Base-by-base conservation (phyloP, 1,140 invertebrate genomes). In the Anagrus nilaparvatae region DNA sequence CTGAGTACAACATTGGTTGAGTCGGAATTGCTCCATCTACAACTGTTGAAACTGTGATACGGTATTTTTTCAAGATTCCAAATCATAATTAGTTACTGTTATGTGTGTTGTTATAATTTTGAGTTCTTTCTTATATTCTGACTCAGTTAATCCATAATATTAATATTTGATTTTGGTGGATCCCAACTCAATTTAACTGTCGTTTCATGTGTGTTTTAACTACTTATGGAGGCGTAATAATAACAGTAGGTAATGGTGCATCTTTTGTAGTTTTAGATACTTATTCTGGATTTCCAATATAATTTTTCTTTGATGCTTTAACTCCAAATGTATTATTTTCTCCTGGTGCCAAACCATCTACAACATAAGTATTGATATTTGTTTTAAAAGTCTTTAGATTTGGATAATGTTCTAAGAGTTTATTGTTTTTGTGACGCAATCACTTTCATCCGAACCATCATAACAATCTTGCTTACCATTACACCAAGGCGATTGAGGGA, bases 31-130 rank as follows among this genome's bases (percentile, higher is more conserved):
- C 69, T 44, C 60, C 60, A 8, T 51, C 47, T 6, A 63, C 67
- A 38, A 69, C 68, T 2, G 79, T 80, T 5, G 68, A 50, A 4
- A 84, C 61, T 14, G 67, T 72, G 12, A 84, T 61, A 16, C 83
- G 81, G 24, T 73, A 65, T 7, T 75, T 73, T 82, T 79, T 52
- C 86, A 89, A 3, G 82, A 72, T 34, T 77, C 71, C 44, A 90
- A 56, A 46, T 77, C 63, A 12, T 71, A 65, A 6, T 87, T 66
- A 1, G 71, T 68, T 2, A 73, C 62, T 3, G 71, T 73, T 2
- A 75, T 67, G 37, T 78, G 69, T 2, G 60, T 65, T 0, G 81
- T 85, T 13, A 65, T 50, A 19, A 72, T 52, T 46, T 66, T 65
- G 13, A 70, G 65, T 49, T n/a, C n/a, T n/a, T n/a, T n/a, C n/a